Evolutionary conservation across 2,888 invertebrate species (phyloP).

Genomic region (Norana najaformis): DNA sequence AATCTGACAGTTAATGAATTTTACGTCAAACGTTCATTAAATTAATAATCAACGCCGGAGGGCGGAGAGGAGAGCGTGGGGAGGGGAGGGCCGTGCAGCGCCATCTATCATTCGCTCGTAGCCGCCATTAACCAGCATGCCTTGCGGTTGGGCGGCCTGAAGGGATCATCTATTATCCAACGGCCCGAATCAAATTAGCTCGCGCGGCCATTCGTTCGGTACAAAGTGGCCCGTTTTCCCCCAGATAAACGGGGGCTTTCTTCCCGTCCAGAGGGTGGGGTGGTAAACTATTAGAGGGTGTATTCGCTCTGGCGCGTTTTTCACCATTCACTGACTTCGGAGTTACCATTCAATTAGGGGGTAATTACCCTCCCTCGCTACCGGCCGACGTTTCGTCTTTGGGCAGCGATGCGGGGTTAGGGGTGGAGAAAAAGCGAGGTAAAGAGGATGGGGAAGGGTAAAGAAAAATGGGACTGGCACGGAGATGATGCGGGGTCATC

Average conservation of each 20-base stretch:
- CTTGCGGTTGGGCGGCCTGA: background rate
- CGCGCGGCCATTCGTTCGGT: background rate
- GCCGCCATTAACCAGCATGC: background rate
- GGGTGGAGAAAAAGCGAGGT: background rate
- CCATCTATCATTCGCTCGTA: slow-evolving; percentile 1
- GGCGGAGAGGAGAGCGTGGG: background rate
- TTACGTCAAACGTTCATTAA: background rate
- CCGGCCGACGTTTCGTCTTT: background rate
- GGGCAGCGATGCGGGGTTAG: background rate
- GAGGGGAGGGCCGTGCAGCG: background rate
- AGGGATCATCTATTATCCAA: slow-evolving; percentile 13
- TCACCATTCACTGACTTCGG: background rate
- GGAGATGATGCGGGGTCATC: background rate
- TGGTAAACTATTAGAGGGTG: background rate
- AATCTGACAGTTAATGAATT: slow-evolving; percentile 5
- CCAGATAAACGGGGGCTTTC: background rate
- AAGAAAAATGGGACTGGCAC: background rate
- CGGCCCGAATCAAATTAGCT: background rate
- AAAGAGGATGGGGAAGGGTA: background rate
- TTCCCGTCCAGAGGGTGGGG: background rate
- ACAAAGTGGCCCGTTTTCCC: background rate
- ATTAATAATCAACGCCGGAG: background rate
- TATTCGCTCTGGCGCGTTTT: background rate
- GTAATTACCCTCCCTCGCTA: background rate
- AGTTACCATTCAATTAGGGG: slow-evolving; percentile 13